These are phyloP conservation scores for Silurus asotus DNA, from an alignment of 2,113 vertebrate species.

Conservation along the genomic window DNA sequence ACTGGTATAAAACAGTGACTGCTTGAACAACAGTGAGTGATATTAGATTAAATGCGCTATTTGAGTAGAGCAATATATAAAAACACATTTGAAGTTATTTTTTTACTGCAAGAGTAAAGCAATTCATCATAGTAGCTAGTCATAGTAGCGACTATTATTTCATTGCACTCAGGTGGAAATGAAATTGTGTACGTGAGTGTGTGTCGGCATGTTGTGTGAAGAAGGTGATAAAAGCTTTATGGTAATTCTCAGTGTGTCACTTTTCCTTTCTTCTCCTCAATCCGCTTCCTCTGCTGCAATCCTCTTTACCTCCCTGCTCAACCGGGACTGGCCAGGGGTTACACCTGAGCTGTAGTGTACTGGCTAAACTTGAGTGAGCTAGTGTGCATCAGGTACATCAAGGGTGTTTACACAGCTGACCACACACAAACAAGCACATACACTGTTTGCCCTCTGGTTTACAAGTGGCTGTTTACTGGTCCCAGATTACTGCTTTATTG, in stretches of 20 bases:
- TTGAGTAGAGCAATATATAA: slow-evolving; percentile 2
- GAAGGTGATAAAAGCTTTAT: slow-evolving; percentile 44
- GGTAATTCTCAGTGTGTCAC: slow-evolving; percentile 21
- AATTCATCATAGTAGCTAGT: slow-evolving; percentile 33
- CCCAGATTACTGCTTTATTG: slow-evolving; percentile 11
- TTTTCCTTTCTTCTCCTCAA: not conserved
- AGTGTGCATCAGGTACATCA: slow-evolving; percentile 23
- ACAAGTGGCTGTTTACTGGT: slow-evolving; percentile 18
- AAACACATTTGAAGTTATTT: slow-evolving; percentile 17
- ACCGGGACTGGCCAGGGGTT: slow-evolving; percentile 16
- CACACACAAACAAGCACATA: slow-evolving; percentile 23
- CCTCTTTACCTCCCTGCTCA: slow-evolving; percentile 1
- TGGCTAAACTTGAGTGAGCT: not conserved
- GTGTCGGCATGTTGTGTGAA: slow-evolving; percentile 31
- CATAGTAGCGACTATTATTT: slow-evolving; percentile 16
- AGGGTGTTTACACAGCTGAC: slow-evolving; percentile 50
- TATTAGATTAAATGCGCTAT: slow-evolving; percentile 1
- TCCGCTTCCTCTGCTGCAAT: slow-evolving; percentile 6
- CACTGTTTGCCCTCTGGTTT: slow-evolving; percentile 23
- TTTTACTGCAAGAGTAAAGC: slow-evolving; percentile 15
- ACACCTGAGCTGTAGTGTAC: not conserved
- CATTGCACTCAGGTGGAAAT: slow-evolving; percentile 19
- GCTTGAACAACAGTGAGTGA: not conserved
- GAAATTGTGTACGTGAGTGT: slow-evolving; percentile 27
- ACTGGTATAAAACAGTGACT: not conserved